Evolutionary conservation across 1,140 invertebrate species (phyloP).

Genomic region (Magallana ariakensis): DNA sequence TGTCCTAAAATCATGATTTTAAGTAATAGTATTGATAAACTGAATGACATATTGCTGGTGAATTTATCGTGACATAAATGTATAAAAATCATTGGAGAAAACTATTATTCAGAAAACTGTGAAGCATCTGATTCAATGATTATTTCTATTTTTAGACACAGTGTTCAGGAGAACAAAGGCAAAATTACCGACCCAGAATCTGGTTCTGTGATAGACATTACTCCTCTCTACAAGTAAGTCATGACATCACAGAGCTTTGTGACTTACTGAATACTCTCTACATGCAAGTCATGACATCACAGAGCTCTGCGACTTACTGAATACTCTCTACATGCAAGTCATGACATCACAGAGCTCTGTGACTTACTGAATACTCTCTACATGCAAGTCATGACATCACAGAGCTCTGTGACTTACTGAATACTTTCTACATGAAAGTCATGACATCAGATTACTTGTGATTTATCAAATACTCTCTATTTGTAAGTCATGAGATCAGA

Average conservation of each 20-base stretch:
- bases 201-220: constrained; percentile 60
- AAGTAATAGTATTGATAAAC: too few species aligned
- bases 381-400: constrained; percentile 20
- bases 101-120: too few species aligned
- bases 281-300: not conserved
- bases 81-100: too few species aligned
- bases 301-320: constrained; percentile 38
- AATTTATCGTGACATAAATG: too few species aligned
- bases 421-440: constrained; percentile 52
- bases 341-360: not conserved
- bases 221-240: constrained; percentile 53
- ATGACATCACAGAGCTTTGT: not conserved
- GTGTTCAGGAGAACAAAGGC: constrained; percentile 58
- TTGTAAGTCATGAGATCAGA: not conserved
- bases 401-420: constrained; percentile 37
- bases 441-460: not conserved
- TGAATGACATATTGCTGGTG: too few species aligned
- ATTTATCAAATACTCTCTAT: constrained; percentile 53
- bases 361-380: constrained; percentile 54
- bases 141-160: constrained; percentile 47
- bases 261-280: not conserved
- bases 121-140: too few species aligned
- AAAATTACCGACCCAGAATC: constrained; percentile 62
- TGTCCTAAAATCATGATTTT: too few species aligned
- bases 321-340: constrained; percentile 52